Conservation (phyloP, 2,888 invertebrate genomes). For the Dendrolimus pini region DNA sequence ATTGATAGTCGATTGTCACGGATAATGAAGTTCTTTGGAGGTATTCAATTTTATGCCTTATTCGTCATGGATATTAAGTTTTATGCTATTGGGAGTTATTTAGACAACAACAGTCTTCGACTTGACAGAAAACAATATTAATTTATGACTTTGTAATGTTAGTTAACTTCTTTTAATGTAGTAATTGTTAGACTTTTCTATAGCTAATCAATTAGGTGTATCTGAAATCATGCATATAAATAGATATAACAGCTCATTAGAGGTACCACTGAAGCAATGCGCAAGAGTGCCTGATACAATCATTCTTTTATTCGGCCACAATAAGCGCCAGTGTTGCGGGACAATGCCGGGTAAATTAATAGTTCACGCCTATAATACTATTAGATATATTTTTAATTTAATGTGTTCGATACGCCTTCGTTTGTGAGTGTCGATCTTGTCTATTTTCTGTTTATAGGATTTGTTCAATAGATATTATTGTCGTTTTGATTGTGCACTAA, state of each 20-base stretch:
- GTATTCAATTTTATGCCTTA: slow-evolving; percentile 43
- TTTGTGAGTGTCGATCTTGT: slow-evolving; percentile 18
- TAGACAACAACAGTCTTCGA: background rate
- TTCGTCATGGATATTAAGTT: slow-evolving; percentile 17
- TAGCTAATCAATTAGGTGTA: slow-evolving; percentile 21
- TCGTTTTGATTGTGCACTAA: slow-evolving; percentile 32
- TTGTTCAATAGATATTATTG: slow-evolving; percentile 48
- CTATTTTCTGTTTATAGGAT: slow-evolving; percentile 47
- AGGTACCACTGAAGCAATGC: slow-evolving; percentile 5
- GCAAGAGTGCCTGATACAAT: slow-evolving; percentile 23
- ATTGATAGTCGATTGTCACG: slow-evolving; percentile 69
- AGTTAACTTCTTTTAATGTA: background rate
- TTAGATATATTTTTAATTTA: slow-evolving; percentile 63
- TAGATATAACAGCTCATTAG: slow-evolving; percentile 25
- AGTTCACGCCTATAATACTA: slow-evolving; percentile 62
- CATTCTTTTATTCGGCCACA: slow-evolving; percentile 28
- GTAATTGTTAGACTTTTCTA: slow-evolving; percentile 4
- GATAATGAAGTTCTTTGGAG: slow-evolving; percentile 63
- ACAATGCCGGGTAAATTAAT: slow-evolving; percentile 68
- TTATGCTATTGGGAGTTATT: background rate
- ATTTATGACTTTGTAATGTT: background rate
- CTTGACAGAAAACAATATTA: background rate
- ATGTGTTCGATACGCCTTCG: slow-evolving; percentile 47
- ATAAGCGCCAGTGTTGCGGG: slow-evolving; percentile 21
- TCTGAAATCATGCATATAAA: slow-evolving; percentile 23